A percentile compares a stretch with the other conserved stretches of the same genome.
Evolutionary conservation across 2,113 vertebrate species (phyloP).

Genomic region (cat (Felis catus)): F.catus_Fca126_mat1.0 CM031428.1:38646001-38646500

Average conservation of each 20-base stretch:
- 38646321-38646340: background rate
- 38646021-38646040: background rate
- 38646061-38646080: background rate
- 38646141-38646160: background rate
- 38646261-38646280: background rate
- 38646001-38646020: background rate
- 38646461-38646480: background rate
- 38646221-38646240: background rate
- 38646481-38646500: background rate
- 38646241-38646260: background rate
- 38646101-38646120: background rate
- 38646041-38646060: rapidly evolving
- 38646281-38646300: background rate
- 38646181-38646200: background rate
- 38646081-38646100: background rate
- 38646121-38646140: background rate
- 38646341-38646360: background rate
- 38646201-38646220: background rate
- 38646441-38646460: background rate
- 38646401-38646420: background rate
- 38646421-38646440: background rate
- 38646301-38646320: background rate
- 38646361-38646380: background rate
- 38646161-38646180: background rate
- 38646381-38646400: background rate